Base-by-base conservation (phyloP, 2,888 invertebrate genomes). In the Pollenia amentaria region DNA sequence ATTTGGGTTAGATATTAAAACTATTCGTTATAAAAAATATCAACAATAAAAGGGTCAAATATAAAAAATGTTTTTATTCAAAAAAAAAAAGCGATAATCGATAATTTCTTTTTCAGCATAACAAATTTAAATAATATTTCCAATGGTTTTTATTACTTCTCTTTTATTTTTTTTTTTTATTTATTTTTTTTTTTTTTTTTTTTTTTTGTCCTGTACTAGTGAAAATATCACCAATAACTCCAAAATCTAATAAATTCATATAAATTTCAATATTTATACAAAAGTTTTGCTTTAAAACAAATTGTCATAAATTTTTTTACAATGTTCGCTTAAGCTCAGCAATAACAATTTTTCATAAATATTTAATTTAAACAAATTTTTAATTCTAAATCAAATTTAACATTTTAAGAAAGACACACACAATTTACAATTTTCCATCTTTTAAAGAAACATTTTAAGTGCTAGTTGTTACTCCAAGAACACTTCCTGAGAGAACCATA, bases 331-430 rank as follows among this genome's bases (percentile, higher is more conserved):
- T 44, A 48, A 46, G 3, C 46, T 4, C 69, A 51, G 53, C 53
- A 70, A 70, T 70, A 70, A 70, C 21, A 62, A 51, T 65, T 29
- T 65, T 46, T 16, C 40, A 65, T 65, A 73, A 80, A 80, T 73
- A 48, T 9, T 55, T 73, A 55, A 70, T 70, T 53, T 70, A 53
- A 70, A 70, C 16, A 53, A 38, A 42, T 14, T 18, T 70, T 42
- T 53, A 70, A 73, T 65, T 73, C n/a, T 2, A 48, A 55, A 57
- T 40, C 55, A 48, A 81, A 73, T 57, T 81, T 48, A 55, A 73
- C 4, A 12, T 65, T n/a, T 55, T 21, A 65, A 72, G 18, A 64
- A 72, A 48, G 38, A 48, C 65, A 73, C 10, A 16, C 18, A 67
- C 14, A 65, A 77, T 16, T 53, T 53, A 18, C 42, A 44, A 65